Evolutionary conservation across 2,888 invertebrate species (phyloP), one percentile per base, ranked within the genome.

Genomic region (Brachylomia viminalis): DNA sequence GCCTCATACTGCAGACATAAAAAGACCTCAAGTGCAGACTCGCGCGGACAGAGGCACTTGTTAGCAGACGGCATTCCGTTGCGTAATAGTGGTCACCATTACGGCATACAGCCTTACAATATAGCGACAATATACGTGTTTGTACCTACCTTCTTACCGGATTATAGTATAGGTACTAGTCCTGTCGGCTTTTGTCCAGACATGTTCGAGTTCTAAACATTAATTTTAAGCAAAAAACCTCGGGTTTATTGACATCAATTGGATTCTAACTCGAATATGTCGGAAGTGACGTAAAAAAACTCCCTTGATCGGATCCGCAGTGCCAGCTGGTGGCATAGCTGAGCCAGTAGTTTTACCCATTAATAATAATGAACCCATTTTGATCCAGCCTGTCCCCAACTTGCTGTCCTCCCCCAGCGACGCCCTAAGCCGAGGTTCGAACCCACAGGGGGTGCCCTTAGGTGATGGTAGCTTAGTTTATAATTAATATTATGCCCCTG

Each of bases 21-120:
- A 83, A 83, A 86, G 82, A 85, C 85, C 88, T 81, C 79, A 87
- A 88, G 82, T 89, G 88, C 88, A 89, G 81, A 76, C 82, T 85
- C 85, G 54, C 61, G 72, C 80, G 75, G 75, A 72, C 88, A 84
- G 84, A 83, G 74, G 59, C 84, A 87, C 84, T 88, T 87, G 81
- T 86, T 82, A 84, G 85, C 79, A 80, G 79, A 84, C 88, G 85
- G 81, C 85, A 83, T 86, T 86, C 82, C 77, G 76, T 81, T 87
- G 75, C 80, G 82, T 88, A 86, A 87, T 85, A 83, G 79, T 84
- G 77, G 80, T 79, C 66, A 79, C 81, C 81, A 82, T 86, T 86
- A 83, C 30, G 33, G 58, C 49, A 61, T 17, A 62, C 17, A 47
- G 59, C 38, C 49, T 79, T 75, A 58, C 42, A 82, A 47, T 42